These are phyloP conservation scores for Embiotoca jacksoni DNA, from an alignment of 2,113 vertebrate species.

Conservation along the genomic window DNA sequence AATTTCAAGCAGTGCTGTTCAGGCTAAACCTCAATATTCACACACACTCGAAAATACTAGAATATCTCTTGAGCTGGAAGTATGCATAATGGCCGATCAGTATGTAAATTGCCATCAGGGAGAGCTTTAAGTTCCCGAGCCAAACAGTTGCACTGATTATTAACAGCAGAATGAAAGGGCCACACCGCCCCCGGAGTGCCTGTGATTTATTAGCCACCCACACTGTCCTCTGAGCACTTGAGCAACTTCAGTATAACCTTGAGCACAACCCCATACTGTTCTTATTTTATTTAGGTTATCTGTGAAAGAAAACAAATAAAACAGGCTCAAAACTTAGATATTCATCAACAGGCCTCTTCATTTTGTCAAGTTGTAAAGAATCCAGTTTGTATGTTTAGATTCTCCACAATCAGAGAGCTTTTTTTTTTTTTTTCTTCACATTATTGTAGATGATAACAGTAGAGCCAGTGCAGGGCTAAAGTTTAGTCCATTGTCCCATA, in stretches of 20 bases:
- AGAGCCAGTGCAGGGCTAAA: background rate
- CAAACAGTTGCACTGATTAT: conserved; percentile 59
- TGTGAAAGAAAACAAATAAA: conserved; percentile 12
- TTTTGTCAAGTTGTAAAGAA: conserved; percentile 1
- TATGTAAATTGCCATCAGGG: conserved; percentile 59
- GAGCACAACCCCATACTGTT: background rate
- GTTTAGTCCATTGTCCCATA: conserved; percentile 12
- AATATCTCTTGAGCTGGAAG: conserved; percentile 55
- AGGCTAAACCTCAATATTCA: conserved; percentile 29
- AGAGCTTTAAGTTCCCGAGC: conserved; percentile 43
- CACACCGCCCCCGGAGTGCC: conserved; percentile 32
- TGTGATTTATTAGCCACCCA: conserved; percentile 60
- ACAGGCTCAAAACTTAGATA: background rate
- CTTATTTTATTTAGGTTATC: conserved; percentile 5
- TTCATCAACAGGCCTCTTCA: background rate
- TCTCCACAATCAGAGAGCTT: background rate
- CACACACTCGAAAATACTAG: conserved; percentile 59
- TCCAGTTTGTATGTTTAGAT: background rate
- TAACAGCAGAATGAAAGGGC: conserved; percentile 50
- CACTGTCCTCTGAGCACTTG: conserved; percentile 40
- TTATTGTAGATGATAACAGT: conserved; percentile 19
- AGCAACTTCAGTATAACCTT: conserved; percentile 10
- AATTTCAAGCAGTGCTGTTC: conserved; percentile 7
- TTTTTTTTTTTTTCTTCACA: background rate
- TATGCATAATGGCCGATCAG: conserved; percentile 40